phyloP scores from a whole-genome alignment of 2,888 invertebrate species.

The Hyles lineata region DNA sequence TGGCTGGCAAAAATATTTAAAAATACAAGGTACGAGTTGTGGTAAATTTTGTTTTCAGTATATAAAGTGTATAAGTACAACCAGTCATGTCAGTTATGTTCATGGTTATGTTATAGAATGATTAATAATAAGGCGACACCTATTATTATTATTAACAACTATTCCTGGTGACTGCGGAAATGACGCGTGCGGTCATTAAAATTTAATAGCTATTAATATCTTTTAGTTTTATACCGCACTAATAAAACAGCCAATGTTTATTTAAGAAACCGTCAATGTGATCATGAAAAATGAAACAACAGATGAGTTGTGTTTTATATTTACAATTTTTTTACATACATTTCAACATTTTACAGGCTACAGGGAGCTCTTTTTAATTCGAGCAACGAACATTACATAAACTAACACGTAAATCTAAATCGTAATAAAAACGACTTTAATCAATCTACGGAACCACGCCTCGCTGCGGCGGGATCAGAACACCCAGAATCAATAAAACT shows the following conservation, averaged over 20 bases:
- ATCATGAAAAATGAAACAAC: constrained; percentile 74
- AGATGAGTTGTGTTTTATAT: constrained; percentile 78
- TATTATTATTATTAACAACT: too few relatives aligned
- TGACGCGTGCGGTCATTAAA: constrained; percentile 38
- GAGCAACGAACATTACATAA: constrained; percentile 85
- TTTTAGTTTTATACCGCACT: constrained; percentile 50
- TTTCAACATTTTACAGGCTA: constrained; percentile 84
- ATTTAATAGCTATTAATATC: constrained; percentile 38
- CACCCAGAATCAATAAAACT: constrained; percentile 83
- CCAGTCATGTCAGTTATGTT: too few relatives aligned
- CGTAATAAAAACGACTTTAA: constrained; percentile 82
- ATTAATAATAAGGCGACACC: too few relatives aligned
- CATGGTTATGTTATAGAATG: too few relatives aligned
- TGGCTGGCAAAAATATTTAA: too few relatives aligned
- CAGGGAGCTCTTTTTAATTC: constrained; percentile 85
- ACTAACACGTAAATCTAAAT: constrained; percentile 84
- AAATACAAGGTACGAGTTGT: too few relatives aligned
- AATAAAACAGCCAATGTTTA: constrained; percentile 44
- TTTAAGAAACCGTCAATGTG: constrained; percentile 54
- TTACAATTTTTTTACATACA: constrained; percentile 84
- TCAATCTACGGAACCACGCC: constrained; percentile 75
- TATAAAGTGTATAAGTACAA: too few relatives aligned
- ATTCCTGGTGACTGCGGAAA: constrained; percentile 30
- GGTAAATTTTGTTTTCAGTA: too few relatives aligned
- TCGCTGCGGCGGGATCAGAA: constrained; percentile 66